These are phyloP conservation scores for Heterocephalus glaber DNA, from an alignment of 2,113 vertebrate genomes.

Conservation along the genomic window DNA sequence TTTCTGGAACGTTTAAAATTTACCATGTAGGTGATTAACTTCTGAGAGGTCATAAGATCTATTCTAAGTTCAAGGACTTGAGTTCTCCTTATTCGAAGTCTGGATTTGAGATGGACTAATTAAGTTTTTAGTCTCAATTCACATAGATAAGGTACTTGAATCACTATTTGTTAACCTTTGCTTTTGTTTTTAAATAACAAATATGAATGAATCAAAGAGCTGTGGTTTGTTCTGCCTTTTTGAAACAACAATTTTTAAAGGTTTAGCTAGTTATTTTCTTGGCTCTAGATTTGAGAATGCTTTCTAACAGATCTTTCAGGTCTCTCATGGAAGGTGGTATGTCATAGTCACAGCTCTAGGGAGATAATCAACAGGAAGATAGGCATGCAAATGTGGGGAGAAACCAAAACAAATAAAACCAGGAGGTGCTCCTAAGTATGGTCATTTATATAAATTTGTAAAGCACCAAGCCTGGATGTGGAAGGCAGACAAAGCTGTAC, in stretches of 20 bases:
- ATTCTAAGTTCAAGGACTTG: background rate
- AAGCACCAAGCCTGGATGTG: background rate
- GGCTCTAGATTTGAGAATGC: background rate
- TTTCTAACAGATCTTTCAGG: background rate
- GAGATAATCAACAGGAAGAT: background rate
- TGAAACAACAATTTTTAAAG: background rate
- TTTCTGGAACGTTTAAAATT: background rate
- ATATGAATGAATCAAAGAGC: background rate
- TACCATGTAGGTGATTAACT: background rate
- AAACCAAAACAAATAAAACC: background rate
- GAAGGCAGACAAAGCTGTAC: background rate
- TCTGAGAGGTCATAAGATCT: background rate
- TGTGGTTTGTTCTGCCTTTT: background rate
- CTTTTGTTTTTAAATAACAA: conserved; percentile 35
- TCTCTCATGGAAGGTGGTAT: background rate
- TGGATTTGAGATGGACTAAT: background rate
- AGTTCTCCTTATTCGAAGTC: background rate
- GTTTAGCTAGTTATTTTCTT: conserved; percentile 16
- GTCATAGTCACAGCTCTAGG: background rate
- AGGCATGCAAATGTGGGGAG: background rate
- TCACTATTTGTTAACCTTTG: background rate
- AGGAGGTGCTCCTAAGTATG: background rate
- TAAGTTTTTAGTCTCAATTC: background rate
- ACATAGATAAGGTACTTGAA: background rate
- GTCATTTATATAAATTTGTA: background rate